Conservation (phyloP, 1,140 invertebrate species). For the Calephelis virginiensis region DNA sequence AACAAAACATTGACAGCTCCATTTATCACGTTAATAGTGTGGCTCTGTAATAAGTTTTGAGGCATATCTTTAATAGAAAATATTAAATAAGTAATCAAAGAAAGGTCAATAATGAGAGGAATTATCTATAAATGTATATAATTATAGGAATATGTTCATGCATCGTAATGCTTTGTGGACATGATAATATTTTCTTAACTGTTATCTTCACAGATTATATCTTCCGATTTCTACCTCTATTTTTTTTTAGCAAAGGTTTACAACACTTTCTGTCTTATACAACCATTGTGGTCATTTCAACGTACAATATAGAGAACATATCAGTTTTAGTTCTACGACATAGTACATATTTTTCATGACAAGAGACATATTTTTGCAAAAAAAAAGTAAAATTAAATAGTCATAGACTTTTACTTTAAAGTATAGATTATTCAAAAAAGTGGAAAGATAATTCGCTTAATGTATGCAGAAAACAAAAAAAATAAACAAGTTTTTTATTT, state of each 20-base stretch:
- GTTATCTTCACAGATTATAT: slow-evolving; percentile 33
- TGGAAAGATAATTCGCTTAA: neutral
- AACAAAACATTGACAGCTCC: slow-evolving; percentile 14
- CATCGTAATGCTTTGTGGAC: slow-evolving; percentile 38
- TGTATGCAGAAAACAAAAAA: too few relatives aligned
- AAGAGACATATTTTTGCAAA: slow-evolving; percentile 39
- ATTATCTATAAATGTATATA: slow-evolving; percentile 68
- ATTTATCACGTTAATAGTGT: slow-evolving; percentile 20
- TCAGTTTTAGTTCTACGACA: slow-evolving; percentile 48
- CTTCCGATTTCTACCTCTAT: slow-evolving; percentile 54
- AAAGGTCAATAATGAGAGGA: slow-evolving; percentile 76
- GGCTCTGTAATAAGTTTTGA: slow-evolving; percentile 24
- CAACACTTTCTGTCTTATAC: slow-evolving; percentile 18
- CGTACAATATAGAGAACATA: slow-evolving; percentile 60
- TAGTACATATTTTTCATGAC: slow-evolving; percentile 44
- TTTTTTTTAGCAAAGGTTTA: slow-evolving; percentile 30
- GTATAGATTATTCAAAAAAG: neutral
- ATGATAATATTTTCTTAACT: slow-evolving; percentile 35
- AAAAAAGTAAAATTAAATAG: slow-evolving; percentile 20
- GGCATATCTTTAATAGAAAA: slow-evolving; percentile 65
- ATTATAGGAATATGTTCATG: slow-evolving; percentile 58
- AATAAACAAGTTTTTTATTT: too few relatives aligned
- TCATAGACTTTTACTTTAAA: slow-evolving; percentile 16
- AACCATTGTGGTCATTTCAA: slow-evolving; percentile 38
- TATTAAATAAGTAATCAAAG: slow-evolving; percentile 62